Conservation (phyloP, 2,888 invertebrate species). For the Spisula subtruncata region DNA sequence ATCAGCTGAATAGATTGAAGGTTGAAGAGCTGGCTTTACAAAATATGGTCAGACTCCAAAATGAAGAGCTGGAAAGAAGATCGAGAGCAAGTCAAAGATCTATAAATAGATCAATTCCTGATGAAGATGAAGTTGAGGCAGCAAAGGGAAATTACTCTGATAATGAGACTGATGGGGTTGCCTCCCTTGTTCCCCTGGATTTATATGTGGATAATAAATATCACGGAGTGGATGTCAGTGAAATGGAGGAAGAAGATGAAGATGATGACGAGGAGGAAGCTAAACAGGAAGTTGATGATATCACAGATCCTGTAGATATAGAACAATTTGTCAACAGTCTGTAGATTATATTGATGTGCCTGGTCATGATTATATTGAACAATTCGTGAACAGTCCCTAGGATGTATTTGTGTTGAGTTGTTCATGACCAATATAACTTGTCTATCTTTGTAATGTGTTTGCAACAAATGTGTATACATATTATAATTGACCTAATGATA, state of each 20-base stretch:
- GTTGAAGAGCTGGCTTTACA: constrained; percentile 68
- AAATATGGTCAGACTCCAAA: constrained; percentile 62
- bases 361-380: no score
- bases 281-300: constrained; percentile 1
- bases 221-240: neutral
- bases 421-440: no score
- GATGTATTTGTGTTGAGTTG: no score
- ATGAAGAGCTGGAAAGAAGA: constrained; percentile 54
- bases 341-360: neutral
- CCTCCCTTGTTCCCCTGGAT: constrained; percentile 41
- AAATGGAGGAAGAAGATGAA: constrained; percentile 58
- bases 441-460: no score
- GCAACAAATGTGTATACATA: no score
- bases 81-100: constrained; percentile 41
- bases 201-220: constrained; percentile 32
- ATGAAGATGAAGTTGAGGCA: constrained; percentile 26
- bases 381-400: no score
- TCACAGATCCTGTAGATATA: constrained; percentile 49
- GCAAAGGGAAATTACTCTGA: constrained; percentile 37
- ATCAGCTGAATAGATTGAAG: constrained; percentile 80
- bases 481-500: no score
- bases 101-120: constrained; percentile 45
- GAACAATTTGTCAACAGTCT: constrained; percentile 61
- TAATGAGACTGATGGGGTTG: neutral
- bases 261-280: constrained; percentile 34